Evolutionary conservation across 2,888 invertebrate genomes (phyloP).

Genomic region (Eupithecia subumbrata): DNA sequence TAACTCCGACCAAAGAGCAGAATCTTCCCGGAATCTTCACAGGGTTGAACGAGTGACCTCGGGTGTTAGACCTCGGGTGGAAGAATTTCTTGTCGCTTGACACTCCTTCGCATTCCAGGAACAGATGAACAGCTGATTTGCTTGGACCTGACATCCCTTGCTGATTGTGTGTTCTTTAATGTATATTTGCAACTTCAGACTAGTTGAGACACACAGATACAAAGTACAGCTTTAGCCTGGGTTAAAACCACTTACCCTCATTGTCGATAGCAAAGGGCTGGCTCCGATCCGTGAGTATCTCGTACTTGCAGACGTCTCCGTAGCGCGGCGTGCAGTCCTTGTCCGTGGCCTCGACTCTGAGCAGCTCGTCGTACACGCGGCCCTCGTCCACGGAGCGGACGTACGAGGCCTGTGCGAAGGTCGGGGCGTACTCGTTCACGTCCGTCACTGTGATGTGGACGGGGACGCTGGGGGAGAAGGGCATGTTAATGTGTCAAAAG

Average conservation of each 20-base stretch:
- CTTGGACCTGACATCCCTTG: neutral
- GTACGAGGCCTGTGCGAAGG: constrained; percentile 95
- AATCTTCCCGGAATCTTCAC: neutral
- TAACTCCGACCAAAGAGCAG: neutral
- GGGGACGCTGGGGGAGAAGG: constrained; percentile 87
- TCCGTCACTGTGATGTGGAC: constrained; percentile 97
- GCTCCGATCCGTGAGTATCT: constrained; percentile 89
- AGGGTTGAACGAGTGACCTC: neutral
- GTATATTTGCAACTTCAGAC: too few species aligned
- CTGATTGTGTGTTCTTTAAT: neutral
- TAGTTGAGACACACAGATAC: too few species aligned
- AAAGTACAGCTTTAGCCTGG: too few species aligned
- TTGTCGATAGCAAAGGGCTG: constrained; percentile 96
- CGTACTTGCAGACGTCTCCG: constrained; percentile 98
- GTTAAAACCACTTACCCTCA: constrained; percentile 85
- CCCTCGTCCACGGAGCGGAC: constrained; percentile 96
- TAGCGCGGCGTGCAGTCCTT: constrained; percentile 97
- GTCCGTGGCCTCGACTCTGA: constrained; percentile 96
- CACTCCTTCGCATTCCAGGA: neutral
- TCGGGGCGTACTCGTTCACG: constrained; percentile 97
- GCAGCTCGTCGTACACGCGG: constrained; percentile 93
- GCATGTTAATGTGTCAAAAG: neutral
- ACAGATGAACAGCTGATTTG: too few species aligned
- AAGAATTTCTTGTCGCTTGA: neutral
- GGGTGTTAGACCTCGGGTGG: too few species aligned